Conservation (phyloP, 1,140 invertebrate species). For the Magallana angulata region DNA sequence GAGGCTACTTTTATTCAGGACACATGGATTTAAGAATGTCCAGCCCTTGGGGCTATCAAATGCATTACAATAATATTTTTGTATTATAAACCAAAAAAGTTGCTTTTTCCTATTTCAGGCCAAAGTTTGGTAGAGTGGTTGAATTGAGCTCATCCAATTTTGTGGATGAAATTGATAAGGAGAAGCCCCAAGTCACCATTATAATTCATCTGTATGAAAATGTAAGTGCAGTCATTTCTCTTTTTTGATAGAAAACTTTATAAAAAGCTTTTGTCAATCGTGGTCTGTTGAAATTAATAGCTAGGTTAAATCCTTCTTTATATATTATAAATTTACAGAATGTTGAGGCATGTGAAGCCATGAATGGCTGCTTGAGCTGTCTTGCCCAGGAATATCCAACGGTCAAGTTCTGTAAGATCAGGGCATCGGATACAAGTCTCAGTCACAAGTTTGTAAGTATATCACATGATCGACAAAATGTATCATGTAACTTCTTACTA, state of each 20-base stretch:
- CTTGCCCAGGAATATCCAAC: slow-evolving; percentile 90
- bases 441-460: slow-evolving; percentile 88
- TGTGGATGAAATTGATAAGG: slow-evolving; percentile 92
- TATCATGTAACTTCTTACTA: too few species aligned
- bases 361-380: slow-evolving; percentile 91
- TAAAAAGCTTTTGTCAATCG: too few species aligned
- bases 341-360: slow-evolving; percentile 87
- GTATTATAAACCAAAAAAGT: too few species aligned
- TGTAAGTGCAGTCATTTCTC: slow-evolving; percentile 70
- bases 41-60: too few species aligned
- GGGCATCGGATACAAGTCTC: slow-evolving; percentile 84
- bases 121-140: slow-evolving; percentile 83
- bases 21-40: too few species aligned
- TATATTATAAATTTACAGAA: slow-evolving; percentile 72
- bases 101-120: slow-evolving; percentile 70
- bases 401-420: slow-evolving; percentile 94
- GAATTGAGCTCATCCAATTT: slow-evolving; percentile 88
- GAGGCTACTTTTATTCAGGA: too few species aligned
- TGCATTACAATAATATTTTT: too few species aligned
- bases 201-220: slow-evolving; percentile 94
- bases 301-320: too few species aligned
- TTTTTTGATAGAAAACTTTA: too few species aligned
- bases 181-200: slow-evolving; percentile 90
- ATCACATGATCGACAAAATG: background rate
- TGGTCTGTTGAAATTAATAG: too few species aligned